Base-by-base conservation (phyloP, 2,797 vertebrate genomes). In the Discoglossus pictus region DNA sequence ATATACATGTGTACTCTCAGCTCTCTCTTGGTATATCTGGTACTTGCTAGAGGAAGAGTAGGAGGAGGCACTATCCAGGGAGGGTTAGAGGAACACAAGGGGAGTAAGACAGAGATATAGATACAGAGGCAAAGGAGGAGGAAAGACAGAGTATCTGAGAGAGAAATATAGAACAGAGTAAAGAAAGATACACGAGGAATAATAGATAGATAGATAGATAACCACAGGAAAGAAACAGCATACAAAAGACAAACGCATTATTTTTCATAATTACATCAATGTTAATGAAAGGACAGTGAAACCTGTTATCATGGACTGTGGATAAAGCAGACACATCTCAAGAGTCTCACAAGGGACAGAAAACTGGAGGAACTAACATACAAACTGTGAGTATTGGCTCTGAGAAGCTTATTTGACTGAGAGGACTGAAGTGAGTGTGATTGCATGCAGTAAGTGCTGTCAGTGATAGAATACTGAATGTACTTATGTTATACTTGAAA, bases 41-140 rank as follows among this genome's bases (percentile, higher is more conserved):
- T 69, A 59, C 65, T 50, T 55, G 42, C 13, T 13, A 27, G 18
- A 73, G 59, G 21, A 39, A 56, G 55, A 68, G 64, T n/a, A 73
- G 59, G 21, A 39, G 60, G 55, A 68, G 64, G 46, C 51, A 56
- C 27, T 15, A 51, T 34, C 52, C 51, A 56, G 56, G 55, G 58
- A 60, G 48, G 52, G 46, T 48, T 47, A 55, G 34, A 48, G 43
- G 43, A 48, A 51, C n/a, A 53, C 13, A n/a, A 51, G 46, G 40
- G 44, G 20, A 18, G 2, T n/a, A 24, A 12, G 27, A 9, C 27
- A 40, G 48, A 39, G 56, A 61, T 44, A 27, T 18, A 38, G 12
- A 13, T 15, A 42, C 20, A 20, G 15, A 55, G 34, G n/a, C n/a
- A n/a, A n/a, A n/a, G n/a, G 7, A 23, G 25, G 4, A 53, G 43